Base-by-base conservation (phyloP, 2,113 vertebrate genomes). In the Ceratotherium simum region DNA sequence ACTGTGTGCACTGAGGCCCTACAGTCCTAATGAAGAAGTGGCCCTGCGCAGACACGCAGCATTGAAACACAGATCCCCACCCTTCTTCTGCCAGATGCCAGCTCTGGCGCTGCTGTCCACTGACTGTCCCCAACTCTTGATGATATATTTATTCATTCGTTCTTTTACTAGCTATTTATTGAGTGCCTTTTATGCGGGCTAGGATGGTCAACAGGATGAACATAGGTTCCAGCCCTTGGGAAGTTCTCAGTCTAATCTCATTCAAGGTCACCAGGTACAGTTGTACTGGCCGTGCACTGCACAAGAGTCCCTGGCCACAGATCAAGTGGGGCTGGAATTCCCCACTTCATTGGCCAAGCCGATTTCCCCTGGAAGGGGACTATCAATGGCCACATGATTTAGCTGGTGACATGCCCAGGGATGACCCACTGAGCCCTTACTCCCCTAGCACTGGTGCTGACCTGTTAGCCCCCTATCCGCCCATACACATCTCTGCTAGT, bases 71-170 rank as follows among this genome's bases (percentile, higher is more conserved):
- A 39, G 27, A 25, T 13, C 27, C n/a, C 60, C 29, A 1, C 3
- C 3, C n/a, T 36, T 87, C 73, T 73, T 93, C 82, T 21, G 64
- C 72, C 10, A 25, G 29, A 78, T n/a, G 48, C 76, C 69, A 18
- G 72, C 60, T 78, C 33, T 2, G 16, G 16, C 6, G 18, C 65
- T 91, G 69, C 80, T 82, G 85, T 75, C 70, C 39, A 64, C 39
- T 13, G 58, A 58, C 48, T 54, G 36, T 82, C 54, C 62, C 60
- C 51, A 70, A 11, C 42, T 83, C 79, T 79, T 9, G 64, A 56
- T 62, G 76, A 73, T 93, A 1, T 96, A 97, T 97, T 97, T 98
- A 98, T 98, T 97, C 60, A 25, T 94, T 79, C 62, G 36, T 51
- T 72, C 46, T 81, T 91, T 65, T 51, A 14, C 21, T 46, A 39